These are phyloP conservation scores for Aptenodytes patagonicus DNA, from an alignment of 2,113 vertebrate genomes.

Conservation along the genomic window DNA sequence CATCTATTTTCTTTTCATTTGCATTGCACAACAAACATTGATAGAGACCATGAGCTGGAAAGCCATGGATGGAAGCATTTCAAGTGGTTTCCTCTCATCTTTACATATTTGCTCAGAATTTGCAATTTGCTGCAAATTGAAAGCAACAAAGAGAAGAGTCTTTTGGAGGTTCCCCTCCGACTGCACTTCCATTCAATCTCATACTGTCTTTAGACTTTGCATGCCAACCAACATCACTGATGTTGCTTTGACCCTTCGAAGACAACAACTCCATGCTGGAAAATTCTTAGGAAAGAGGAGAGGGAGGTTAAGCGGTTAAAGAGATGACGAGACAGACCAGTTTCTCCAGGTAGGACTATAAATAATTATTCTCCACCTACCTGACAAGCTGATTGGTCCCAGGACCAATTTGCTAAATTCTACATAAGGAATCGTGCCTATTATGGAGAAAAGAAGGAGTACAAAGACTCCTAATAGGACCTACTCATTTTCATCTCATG, in stretches of 20 bases:
- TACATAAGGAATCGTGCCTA: slow-evolving; percentile 55
- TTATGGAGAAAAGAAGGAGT: slow-evolving; percentile 56
- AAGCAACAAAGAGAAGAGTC: not conserved
- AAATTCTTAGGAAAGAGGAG: not conserved
- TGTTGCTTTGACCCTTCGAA: not conserved
- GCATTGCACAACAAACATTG: not conserved
- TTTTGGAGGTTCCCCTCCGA: not conserved
- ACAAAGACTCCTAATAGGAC: not conserved
- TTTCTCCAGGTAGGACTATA: not conserved
- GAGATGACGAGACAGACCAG: not conserved
- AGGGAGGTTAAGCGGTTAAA: not conserved
- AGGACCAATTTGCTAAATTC: slow-evolving; percentile 36
- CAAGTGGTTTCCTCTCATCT: slow-evolving; percentile 45
- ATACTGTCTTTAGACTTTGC: not conserved
- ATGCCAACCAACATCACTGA: not conserved
- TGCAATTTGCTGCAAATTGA: slow-evolving; percentile 21
- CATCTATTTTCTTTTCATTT: not conserved
- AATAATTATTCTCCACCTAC: slow-evolving; percentile 38
- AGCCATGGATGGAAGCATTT: slow-evolving; percentile 15
- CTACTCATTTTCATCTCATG: not conserved
- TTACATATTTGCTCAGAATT: slow-evolving; percentile 15
- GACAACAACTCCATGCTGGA: not conserved
- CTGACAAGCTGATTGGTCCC: slow-evolving; percentile 39
- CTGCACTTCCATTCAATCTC: not conserved
- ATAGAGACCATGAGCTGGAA: not conserved